A percentile compares a stretch with the other conserved stretches of the same genome.
Evolutionary conservation across 1,140 invertebrate species (phyloP).

Genomic region (Elymnias hypermnestra): DNA sequence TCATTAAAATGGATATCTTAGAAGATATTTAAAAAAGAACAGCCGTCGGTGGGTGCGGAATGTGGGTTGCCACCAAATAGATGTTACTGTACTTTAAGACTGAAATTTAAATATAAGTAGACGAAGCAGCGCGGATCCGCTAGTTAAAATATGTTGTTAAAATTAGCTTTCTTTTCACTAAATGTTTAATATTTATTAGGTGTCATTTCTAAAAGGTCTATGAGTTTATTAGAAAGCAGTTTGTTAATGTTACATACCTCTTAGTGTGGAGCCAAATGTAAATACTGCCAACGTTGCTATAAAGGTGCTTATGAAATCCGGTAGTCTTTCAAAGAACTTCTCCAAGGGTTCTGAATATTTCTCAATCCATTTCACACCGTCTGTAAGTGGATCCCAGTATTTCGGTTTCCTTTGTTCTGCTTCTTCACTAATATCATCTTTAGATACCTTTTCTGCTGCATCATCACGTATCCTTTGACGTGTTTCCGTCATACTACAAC

Average conservation of each 20-base stretch:
- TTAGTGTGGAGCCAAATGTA: conserved; percentile 76
- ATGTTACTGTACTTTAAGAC: no score
- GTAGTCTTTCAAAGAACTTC: conserved; percentile 74
- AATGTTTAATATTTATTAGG: no score
- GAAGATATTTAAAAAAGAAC: no score
- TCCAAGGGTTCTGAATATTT: conserved; percentile 72
- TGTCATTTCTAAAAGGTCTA: no score
- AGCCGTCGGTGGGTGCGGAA: no score
- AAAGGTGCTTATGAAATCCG: conserved; percentile 70
- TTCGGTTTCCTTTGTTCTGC: conserved; percentile 28
- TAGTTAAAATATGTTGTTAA: no score
- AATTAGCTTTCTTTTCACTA: no score
- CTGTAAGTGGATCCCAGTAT: conserved; percentile 69
- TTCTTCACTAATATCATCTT: background rate
- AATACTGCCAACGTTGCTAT: conserved; percentile 77
- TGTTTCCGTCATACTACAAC: background rate
- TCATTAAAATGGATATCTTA: no score
- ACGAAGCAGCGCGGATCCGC: no score
- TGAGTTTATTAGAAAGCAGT: no score
- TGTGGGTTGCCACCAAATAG: no score
- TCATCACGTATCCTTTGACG: background rate
- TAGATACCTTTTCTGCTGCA: background rate
- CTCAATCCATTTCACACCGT: conserved; percentile 77
- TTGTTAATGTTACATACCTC: conserved; percentile 74
- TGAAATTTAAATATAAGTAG: no score